phyloP scores from a whole-genome alignment of 2,113 vertebrate species.

The Enhydra lutris region DNA sequence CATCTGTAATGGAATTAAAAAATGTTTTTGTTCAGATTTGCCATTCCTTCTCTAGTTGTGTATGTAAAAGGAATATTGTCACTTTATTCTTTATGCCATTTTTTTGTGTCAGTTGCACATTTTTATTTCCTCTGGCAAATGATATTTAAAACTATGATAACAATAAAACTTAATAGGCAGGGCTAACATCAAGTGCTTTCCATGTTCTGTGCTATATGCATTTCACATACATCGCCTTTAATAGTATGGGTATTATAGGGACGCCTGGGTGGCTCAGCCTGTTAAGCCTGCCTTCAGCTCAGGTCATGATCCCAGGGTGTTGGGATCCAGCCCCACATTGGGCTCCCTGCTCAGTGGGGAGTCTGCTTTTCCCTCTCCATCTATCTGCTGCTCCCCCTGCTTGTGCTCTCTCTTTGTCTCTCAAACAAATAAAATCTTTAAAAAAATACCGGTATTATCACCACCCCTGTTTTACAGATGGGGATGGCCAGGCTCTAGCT shows the following conservation, averaged over 20 bases:
- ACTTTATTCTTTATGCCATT: accelerated
- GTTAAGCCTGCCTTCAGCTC: background rate
- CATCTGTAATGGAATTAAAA: background rate
- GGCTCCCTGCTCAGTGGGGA: background rate
- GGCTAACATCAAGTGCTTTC: background rate
- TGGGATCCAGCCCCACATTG: background rate
- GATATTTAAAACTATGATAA: background rate
- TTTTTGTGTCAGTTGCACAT: background rate
- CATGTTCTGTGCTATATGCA: accelerated
- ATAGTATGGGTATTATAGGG: accelerated
- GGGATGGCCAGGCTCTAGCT: background rate
- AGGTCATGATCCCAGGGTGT: background rate
- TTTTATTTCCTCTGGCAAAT: background rate
- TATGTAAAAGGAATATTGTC: accelerated
- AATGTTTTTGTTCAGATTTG: background rate
- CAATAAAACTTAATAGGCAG: background rate
- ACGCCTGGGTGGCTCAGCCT: background rate
- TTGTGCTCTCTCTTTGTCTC: too few species aligned
- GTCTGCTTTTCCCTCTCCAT: background rate
- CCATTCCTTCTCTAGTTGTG: background rate
- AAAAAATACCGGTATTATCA: accelerated
- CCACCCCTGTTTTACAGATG: background rate
- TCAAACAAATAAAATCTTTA: too few species aligned
- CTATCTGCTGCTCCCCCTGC: too few species aligned
- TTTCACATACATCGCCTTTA: accelerated